These are phyloP conservation scores for Trichoplusia ni DNA, from an alignment of 1,140 invertebrate species.

Conservation along the genomic window DNA sequence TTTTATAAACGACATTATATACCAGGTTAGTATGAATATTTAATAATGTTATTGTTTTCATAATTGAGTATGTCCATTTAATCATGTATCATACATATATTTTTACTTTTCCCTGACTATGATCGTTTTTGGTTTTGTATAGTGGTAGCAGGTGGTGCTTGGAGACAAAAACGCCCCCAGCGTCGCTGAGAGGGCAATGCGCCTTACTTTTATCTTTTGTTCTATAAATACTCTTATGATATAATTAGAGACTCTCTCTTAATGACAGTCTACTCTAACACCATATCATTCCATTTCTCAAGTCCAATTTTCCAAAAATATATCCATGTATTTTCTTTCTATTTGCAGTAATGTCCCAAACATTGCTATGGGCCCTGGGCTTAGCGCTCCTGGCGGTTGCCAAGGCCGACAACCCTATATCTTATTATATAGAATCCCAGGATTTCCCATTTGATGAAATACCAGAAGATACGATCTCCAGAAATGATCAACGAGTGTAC, in stretches of 20 bases:
- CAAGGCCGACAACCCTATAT: constrained; percentile 49
- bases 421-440: constrained; percentile 51
- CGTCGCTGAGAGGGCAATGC: no score
- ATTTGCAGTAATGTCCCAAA: constrained; percentile 63
- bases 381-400: constrained; percentile 40
- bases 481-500: constrained; percentile 52
- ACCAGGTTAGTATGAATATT: constrained; percentile 36
- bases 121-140: no score
- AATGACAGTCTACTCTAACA: no score
- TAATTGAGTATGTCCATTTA: no score
- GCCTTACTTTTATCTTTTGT: no score
- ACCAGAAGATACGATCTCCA: constrained; percentile 15
- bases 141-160: no score
- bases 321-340: not conserved
- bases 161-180: no score
- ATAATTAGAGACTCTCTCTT: no score
- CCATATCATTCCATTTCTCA: no score
- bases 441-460: constrained; percentile 28
- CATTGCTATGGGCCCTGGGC: constrained; percentile 35
- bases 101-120: no score
- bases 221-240: no score
- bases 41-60: constrained; percentile 1
- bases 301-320: not conserved
- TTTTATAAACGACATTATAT: constrained; percentile 45
- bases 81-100: no score